These are phyloP conservation scores for Anarhynchus alexandrinus DNA, from an alignment of 2,113 vertebrate genomes.

Conservation along the genomic window DNA sequence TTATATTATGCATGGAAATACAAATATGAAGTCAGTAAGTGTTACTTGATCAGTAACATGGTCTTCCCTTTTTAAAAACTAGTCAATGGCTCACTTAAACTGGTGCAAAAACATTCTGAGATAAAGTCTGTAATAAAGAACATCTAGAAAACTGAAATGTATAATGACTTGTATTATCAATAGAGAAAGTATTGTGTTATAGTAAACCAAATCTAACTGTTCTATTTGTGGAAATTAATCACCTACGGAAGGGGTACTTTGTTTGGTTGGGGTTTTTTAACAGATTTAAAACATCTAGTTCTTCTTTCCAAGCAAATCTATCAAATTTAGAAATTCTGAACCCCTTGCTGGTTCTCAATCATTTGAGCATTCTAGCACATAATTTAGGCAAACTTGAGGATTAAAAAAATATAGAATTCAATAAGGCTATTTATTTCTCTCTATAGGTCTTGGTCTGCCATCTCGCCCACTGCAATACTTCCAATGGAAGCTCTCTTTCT, in stretches of 20 bases:
- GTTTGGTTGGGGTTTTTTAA: not conserved
- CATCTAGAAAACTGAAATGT: not conserved
- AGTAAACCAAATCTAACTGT: not conserved
- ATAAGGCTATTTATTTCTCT: not conserved
- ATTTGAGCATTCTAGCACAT: not conserved
- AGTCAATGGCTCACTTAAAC: not conserved
- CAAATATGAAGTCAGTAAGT: not conserved
- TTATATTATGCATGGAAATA: not conserved
- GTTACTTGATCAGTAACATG: not conserved
- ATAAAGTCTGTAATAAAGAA: not conserved
- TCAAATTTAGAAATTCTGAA: not conserved
- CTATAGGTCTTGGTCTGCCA: not conserved
- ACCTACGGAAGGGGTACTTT: not conserved
- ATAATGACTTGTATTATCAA: not conserved
- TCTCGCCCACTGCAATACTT: not conserved
- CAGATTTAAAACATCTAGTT: not conserved
- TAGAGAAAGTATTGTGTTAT: not conserved
- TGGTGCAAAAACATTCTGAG: not conserved
- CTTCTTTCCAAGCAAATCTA: not conserved
- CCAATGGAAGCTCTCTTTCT: not conserved
- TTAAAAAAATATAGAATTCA: not conserved
- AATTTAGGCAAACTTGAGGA: not conserved
- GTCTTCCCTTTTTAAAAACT: not conserved
- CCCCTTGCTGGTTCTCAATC: not conserved
- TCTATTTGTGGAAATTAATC: not conserved